Percentiles rank a stretch among this genome's conserved stretches.
These are phyloP conservation scores for Plagodis pulveraria DNA, from an alignment of 2,888 invertebrate species.

Conservation along the genomic window DNA sequence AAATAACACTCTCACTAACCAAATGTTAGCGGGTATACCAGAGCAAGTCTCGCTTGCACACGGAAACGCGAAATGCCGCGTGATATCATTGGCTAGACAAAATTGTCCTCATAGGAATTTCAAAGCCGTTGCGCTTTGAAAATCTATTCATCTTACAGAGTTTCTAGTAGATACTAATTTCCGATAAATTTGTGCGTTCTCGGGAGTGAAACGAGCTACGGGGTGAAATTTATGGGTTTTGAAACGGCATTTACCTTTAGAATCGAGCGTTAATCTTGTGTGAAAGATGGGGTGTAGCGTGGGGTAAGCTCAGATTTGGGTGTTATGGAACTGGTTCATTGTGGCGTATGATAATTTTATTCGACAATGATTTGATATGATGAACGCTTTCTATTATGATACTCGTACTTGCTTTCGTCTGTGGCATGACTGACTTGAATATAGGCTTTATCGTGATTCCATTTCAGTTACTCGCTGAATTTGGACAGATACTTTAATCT, in stretches of 20 bases:
- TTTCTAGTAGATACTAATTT: slow-evolving; percentile 69
- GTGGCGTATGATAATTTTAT: slow-evolving; percentile 28
- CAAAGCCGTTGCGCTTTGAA: slow-evolving; percentile 2
- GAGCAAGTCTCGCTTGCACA: too few species aligned
- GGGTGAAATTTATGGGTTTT: slow-evolving; percentile 76
- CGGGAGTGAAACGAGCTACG: slow-evolving; percentile 74
- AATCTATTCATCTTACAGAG: slow-evolving; percentile 21
- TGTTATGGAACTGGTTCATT: slow-evolving; percentile 34
- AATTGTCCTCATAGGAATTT: slow-evolving; percentile 1
- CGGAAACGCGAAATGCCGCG: too few species aligned
- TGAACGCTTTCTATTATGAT: background rate
- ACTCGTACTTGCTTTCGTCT: background rate
- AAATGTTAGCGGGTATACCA: too few species aligned
- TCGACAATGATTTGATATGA: slow-evolving; percentile 9
- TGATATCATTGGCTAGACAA: background rate
- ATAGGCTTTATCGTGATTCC: too few species aligned
- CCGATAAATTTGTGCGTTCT: slow-evolving; percentile 79
- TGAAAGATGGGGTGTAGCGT: slow-evolving; percentile 69
- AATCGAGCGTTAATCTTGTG: slow-evolving; percentile 82
- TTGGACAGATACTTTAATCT: too few species aligned
- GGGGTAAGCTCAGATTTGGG: slow-evolving; percentile 51
- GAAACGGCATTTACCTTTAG: slow-evolving; percentile 77
- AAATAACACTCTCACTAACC: too few species aligned
- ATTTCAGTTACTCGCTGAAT: too few species aligned
- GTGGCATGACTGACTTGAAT: too few species aligned